These are phyloP conservation scores for Asbolus verrucosus DNA, from an alignment of 1,140 invertebrate species.

Conservation along the genomic window DNA sequence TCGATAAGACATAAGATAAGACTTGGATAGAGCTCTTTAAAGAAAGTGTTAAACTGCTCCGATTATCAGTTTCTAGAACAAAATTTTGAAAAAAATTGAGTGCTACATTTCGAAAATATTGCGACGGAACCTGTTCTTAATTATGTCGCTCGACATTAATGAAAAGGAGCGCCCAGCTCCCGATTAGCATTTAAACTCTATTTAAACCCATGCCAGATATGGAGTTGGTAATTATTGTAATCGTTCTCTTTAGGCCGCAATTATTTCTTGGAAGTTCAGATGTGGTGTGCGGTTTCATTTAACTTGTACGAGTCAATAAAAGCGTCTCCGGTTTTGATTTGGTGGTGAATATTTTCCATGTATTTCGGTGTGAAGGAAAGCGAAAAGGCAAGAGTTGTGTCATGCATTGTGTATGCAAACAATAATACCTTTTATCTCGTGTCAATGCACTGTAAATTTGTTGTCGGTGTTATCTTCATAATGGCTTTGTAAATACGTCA, in stretches of 20 bases:
- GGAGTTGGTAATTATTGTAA: slow-evolving; percentile 36
- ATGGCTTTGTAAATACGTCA: slow-evolving; percentile 43
- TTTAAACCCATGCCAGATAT: slow-evolving; percentile 29
- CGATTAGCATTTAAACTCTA: slow-evolving; percentile 32
- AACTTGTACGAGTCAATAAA: slow-evolving; percentile 22
- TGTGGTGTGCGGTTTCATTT: not conserved
- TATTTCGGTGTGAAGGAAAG: no score
- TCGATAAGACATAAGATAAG: no score
- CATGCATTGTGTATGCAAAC: slow-evolving; percentile 40
- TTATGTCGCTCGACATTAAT: slow-evolving; percentile 36
- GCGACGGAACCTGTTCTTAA: slow-evolving; percentile 35
- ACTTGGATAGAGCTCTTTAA: no score
- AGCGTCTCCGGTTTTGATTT: no score
- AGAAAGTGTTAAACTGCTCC: no score
- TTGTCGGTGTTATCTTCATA: slow-evolving; percentile 37
- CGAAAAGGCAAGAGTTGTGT: slow-evolving; percentile 33
- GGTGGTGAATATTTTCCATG: no score
- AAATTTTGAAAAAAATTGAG: no score
- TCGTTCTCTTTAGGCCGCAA: no score
- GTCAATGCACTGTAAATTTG: slow-evolving; percentile 45
- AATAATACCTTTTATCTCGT: slow-evolving; percentile 46
- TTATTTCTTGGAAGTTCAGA: slow-evolving; percentile 16
- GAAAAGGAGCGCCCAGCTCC: slow-evolving; percentile 32
- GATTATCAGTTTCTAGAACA: no score
- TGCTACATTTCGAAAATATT: no score